A percentile compares a stretch with the other conserved stretches of the same genome.
Conservation (phyloP, 2,113 vertebrate genomes). For the Alosa alosa region DNA sequence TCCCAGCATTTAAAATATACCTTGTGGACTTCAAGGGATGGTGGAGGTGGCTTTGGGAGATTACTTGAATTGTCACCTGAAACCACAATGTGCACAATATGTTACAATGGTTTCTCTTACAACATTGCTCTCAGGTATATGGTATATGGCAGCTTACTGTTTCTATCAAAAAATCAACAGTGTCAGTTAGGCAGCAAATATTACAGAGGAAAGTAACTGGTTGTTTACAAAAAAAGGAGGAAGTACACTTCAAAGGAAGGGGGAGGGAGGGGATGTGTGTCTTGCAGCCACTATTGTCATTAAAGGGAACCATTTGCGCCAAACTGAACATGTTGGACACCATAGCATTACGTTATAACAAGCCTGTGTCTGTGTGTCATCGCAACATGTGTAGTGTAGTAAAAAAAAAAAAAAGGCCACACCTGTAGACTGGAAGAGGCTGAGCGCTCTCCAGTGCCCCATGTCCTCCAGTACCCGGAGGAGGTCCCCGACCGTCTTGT, state of each 20-base stretch:
- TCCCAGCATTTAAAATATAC: background rate
- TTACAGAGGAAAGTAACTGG: background rate
- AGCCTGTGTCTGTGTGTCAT: background rate
- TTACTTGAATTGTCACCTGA: background rate
- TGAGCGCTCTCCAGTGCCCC: constrained; percentile 70
- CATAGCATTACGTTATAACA: background rate
- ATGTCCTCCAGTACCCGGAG: constrained; percentile 68
- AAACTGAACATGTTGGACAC: background rate
- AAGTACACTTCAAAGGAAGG: background rate
- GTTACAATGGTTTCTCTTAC: background rate
- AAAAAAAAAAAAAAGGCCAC: background rate
- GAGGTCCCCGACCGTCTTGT: constrained; percentile 73
- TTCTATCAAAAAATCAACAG: background rate
- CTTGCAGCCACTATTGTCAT: background rate
- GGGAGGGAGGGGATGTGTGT: background rate
- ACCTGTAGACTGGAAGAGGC: constrained; percentile 65
- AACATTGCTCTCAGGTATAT: background rate
- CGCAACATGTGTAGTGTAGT: background rate
- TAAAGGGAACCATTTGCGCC: background rate
- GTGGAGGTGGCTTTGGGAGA: constrained; percentile 6
- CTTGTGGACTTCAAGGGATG: background rate
- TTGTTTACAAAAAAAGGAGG: background rate
- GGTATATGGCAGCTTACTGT: background rate
- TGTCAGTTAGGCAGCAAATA: background rate
- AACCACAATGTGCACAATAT: background rate